Percentiles rank a stretch among this genome's conserved stretches.
Conservation (phyloP, 2,888 invertebrate species). For the Diplolepis rosae region DNA sequence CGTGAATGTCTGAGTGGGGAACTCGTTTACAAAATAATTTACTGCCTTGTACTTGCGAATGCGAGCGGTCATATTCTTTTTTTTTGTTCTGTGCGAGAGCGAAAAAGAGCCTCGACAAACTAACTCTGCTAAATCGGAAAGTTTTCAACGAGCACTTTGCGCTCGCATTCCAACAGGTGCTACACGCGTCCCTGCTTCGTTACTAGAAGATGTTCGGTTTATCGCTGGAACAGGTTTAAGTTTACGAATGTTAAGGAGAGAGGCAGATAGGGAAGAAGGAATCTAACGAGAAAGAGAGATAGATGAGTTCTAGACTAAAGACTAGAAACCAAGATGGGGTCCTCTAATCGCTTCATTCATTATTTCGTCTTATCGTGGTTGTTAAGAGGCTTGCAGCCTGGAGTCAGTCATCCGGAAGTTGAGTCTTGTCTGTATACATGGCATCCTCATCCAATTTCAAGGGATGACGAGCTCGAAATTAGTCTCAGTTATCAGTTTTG, state of each 20-base stretch:
- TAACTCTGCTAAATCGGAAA: slow-evolving; percentile 42
- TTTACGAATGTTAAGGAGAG: background rate
- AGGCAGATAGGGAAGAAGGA: background rate
- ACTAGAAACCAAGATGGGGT: slow-evolving; percentile 2
- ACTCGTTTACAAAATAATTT: slow-evolving; percentile 29
- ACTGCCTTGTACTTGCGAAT: slow-evolving; percentile 10
- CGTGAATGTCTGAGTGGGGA: slow-evolving; percentile 12
- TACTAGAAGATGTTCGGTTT: slow-evolving; percentile 49
- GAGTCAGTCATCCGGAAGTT: slow-evolving; percentile 19
- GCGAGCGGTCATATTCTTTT: background rate
- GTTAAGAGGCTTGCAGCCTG: slow-evolving; percentile 6
- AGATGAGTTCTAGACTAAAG: background rate
- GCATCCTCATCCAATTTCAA: slow-evolving; percentile 14
- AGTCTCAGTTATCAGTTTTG: slow-evolving; percentile 20
- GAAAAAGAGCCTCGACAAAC: slow-evolving; percentile 13
- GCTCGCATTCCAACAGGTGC: slow-evolving; percentile 51
- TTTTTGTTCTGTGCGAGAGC: background rate
- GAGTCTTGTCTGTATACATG: slow-evolving; percentile 9
- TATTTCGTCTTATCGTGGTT: slow-evolving; percentile 20
- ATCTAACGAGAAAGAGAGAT: background rate
- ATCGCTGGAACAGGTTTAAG: slow-evolving; percentile 33
- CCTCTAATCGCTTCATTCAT: slow-evolving; percentile 28
- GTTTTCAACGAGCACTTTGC: slow-evolving; percentile 43
- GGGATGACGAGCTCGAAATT: slow-evolving; percentile 20
- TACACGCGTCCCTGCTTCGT: slow-evolving; percentile 47